phyloP scores from a whole-genome alignment of 2,797 vertebrate species.

The Karalla daura region DNA sequence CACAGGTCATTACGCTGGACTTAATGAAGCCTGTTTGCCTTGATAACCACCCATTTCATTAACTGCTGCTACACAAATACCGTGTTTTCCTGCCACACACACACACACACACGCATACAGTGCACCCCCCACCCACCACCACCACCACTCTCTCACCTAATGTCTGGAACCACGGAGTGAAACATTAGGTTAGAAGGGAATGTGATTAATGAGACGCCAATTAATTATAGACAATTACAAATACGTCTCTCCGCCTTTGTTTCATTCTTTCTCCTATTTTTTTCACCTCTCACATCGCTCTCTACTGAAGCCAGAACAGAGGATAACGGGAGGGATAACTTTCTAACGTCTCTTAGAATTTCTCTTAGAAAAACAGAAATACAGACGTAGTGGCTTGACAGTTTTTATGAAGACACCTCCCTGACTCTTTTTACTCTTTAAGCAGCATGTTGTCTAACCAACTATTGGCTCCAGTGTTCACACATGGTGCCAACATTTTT shows the following conservation, averaged over 20 bases:
- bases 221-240: constrained; percentile 68
- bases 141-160: constrained; percentile 18
- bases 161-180: constrained; percentile 51
- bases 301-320: not conserved
- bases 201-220: constrained; percentile 66
- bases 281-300: not conserved
- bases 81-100: constrained; percentile 34
- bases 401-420: not conserved
- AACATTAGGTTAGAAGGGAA: constrained; percentile 61
- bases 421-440: not conserved
- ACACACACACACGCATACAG: constrained; percentile 12
- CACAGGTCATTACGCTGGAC: constrained; percentile 72
- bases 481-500: not conserved
- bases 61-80: constrained; percentile 49
- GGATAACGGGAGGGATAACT: not conserved
- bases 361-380: not conserved
- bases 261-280: constrained; percentile 1
- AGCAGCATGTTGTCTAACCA: not conserved
- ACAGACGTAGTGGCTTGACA: not conserved
- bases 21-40: constrained; percentile 72
- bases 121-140: not conserved
- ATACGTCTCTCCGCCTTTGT: constrained; percentile 31
- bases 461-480: not conserved
- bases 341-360: not conserved
- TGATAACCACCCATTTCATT: constrained; percentile 74